Percentiles rank a stretch among this genome's conserved stretches.
Evolutionary conservation across 1,140 invertebrate genomes (phyloP).

Genomic region (Penaeus japonicus): DNA sequence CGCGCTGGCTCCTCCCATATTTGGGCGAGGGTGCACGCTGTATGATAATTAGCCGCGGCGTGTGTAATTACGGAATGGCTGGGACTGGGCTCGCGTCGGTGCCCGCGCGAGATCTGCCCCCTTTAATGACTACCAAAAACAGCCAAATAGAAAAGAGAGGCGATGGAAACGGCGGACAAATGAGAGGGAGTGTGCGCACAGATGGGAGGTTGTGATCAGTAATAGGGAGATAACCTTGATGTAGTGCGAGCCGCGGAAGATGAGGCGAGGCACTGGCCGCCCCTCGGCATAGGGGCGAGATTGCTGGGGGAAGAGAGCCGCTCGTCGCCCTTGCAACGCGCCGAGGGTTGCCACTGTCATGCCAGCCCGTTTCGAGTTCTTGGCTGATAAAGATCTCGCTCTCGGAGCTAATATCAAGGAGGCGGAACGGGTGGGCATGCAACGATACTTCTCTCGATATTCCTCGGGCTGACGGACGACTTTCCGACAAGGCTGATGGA

Average conservation of each 20-base stretch:
- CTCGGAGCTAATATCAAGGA: neutral
- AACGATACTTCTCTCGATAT: too few species aligned
- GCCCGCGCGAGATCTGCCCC: neutral
- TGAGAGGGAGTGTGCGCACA: conserved; percentile 38
- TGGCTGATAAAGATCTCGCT: conserved; percentile 24
- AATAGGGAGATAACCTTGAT: conserved; percentile 28
- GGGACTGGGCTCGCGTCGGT: neutral
- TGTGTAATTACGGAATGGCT: neutral
- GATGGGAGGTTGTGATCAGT: conserved; percentile 31
- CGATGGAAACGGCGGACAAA: conserved; percentile 46
- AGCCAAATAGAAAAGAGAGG: conserved; percentile 42
- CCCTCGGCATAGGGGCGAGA: neutral
- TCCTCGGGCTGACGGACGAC: too few species aligned
- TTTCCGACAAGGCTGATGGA: too few species aligned
- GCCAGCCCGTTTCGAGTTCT: neutral
- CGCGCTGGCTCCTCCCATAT: neutral
- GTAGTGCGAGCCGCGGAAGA: neutral
- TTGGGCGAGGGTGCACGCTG: conserved; percentile 13
- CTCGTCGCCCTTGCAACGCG: neutral
- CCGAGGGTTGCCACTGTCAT: neutral
- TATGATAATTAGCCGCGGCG: conserved; percentile 18
- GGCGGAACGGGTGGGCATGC: too few species aligned
- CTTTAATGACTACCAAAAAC: conserved; percentile 38
- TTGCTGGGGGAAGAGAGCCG: neutral
- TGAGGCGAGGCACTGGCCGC: neutral